Evolutionary conservation across 2,113 vertebrate genomes (phyloP).

Genomic region (Marcusenius ussheri): DNA sequence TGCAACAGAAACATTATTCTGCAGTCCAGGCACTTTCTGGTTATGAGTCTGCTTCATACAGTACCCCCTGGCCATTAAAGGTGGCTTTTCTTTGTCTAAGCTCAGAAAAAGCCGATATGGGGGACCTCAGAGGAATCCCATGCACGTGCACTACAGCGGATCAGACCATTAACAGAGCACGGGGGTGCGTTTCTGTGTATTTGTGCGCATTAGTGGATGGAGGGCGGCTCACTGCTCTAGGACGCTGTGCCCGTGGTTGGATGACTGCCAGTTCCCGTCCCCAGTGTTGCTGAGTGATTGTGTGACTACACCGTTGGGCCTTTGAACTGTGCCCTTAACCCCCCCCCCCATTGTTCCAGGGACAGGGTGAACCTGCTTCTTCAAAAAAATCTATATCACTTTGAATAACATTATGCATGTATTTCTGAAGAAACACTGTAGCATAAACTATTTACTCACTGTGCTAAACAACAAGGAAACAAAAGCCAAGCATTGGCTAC

Average conservation of each 20-base stretch:
- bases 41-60: background rate
- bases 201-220: background rate
- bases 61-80: slow-evolving; percentile 24
- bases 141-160: slow-evolving; percentile 16
- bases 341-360: background rate
- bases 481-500: background rate
- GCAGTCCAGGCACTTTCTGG: background rate
- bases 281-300: background rate
- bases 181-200: background rate
- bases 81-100: background rate
- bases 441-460: background rate
- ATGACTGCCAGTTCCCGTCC: background rate
- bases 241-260: background rate
- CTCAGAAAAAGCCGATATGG: background rate
- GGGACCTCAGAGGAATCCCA: slow-evolving; percentile 19
- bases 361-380: background rate
- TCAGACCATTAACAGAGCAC: slow-evolving; percentile 8
- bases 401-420: background rate
- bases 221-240: background rate
- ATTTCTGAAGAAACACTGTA: background rate
- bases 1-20: background rate
- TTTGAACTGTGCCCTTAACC: background rate
- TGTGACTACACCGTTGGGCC: background rate
- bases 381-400: background rate
- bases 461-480: background rate